These are phyloP conservation scores for Epirrhoe alternata DNA, from an alignment of 2,888 invertebrate species.

Conservation along the genomic window DNA sequence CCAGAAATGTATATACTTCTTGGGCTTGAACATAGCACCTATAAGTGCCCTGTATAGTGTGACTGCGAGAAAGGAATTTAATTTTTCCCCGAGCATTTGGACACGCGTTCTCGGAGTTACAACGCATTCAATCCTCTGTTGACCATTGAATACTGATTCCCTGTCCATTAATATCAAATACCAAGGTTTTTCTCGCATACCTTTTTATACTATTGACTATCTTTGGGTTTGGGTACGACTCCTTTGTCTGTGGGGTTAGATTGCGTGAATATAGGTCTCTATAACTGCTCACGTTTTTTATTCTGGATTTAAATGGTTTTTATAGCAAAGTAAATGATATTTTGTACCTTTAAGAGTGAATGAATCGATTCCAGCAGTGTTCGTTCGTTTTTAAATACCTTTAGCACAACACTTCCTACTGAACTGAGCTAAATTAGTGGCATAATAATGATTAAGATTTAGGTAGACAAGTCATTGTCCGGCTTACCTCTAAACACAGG, in stretches of 20 bases:
- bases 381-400: too few species aligned
- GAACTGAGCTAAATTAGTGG: too few species aligned
- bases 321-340: too few species aligned
- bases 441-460: too few species aligned
- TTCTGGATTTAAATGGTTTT: too few species aligned
- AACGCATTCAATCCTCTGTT: constrained; percentile 62
- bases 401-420: too few species aligned
- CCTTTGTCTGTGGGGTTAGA: not conserved
- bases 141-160: constrained; percentile 68
- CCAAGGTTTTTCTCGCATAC: constrained; percentile 19
- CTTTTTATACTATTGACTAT: constrained; percentile 1
- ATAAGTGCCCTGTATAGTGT: not conserved
- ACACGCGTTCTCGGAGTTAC: constrained; percentile 54
- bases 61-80: constrained; percentile 64
- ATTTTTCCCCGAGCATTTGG: constrained; percentile 61
- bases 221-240: constrained; percentile 5
- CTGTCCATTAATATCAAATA: constrained; percentile 44
- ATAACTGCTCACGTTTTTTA: too few species aligned
- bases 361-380: too few species aligned
- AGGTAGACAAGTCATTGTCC: not conserved
- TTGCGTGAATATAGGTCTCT: not conserved
- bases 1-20: too few species aligned
- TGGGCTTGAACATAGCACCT: too few species aligned
- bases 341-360: too few species aligned
- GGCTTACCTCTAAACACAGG: not conserved